phyloP scores from a whole-genome alignment of 1,140 invertebrate species.

The Mycetomoellerius zeteki region DNA sequence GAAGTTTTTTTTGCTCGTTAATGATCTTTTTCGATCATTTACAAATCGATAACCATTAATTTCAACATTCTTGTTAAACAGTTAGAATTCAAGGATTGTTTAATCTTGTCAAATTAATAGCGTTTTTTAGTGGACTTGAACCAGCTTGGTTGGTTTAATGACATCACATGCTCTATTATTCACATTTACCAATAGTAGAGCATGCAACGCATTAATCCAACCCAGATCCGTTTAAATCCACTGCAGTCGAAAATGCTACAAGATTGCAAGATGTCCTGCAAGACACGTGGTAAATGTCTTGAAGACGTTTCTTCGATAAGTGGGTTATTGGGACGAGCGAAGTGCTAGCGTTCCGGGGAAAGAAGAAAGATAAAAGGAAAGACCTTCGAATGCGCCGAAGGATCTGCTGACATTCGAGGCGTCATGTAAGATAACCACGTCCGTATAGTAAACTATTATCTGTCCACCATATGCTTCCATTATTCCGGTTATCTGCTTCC shows the following conservation, averaged over 20 bases:
- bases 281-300: conserved; percentile 29
- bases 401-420: conserved; percentile 35
- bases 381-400: conserved; percentile 55
- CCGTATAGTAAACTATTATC: conserved; percentile 56
- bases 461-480: conserved; percentile 31
- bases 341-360: conserved; percentile 17
- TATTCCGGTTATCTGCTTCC: conserved; percentile 48
- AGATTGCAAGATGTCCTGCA: conserved; percentile 15
- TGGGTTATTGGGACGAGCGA: conserved; percentile 70
- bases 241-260: conserved; percentile 1
- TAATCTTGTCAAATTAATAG: no score
- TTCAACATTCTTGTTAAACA: neutral
- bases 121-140: no score
- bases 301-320: conserved; percentile 60
- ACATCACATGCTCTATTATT: no score
- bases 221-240: neutral
- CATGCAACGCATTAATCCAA: no score
- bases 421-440: conserved; percentile 29
- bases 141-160: no score
- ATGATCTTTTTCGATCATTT: neutral
- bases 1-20: neutral
- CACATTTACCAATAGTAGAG: no score
- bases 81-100: no score
- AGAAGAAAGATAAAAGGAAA: conserved; percentile 46
- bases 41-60: neutral